phyloP scores from a whole-genome alignment of 2,888 invertebrate genomes.

The Cephus rjabovi region DNA sequence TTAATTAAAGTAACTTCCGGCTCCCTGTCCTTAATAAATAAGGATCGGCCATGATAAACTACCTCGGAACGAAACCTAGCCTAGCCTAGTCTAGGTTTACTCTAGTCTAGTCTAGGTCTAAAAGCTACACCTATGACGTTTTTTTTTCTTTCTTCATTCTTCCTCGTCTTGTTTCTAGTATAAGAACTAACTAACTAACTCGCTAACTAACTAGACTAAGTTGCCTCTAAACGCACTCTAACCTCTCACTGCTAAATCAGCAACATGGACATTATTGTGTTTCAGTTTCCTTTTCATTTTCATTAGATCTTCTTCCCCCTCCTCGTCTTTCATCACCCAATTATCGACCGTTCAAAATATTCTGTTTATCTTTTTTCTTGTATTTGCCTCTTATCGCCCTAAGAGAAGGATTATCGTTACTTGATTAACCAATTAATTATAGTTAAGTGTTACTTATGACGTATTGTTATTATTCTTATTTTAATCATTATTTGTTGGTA shows the following conservation, averaged over 20 bases:
- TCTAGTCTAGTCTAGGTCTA: slow-evolving; percentile 34
- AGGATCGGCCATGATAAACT: slow-evolving; percentile 49
- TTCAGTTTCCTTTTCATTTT: slow-evolving; percentile 18
- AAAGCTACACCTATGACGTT: slow-evolving; percentile 38
- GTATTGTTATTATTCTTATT: slow-evolving; percentile 2
- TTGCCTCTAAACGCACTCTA: slow-evolving; percentile 42
- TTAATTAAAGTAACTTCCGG: slow-evolving; percentile 15
- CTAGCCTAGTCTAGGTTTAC: slow-evolving; percentile 10
- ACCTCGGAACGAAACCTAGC: slow-evolving; percentile 44
- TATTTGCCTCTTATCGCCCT: slow-evolving; percentile 34
- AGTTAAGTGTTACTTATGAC: background rate
- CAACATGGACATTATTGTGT: slow-evolving; percentile 56
- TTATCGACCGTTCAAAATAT: slow-evolving; percentile 38
- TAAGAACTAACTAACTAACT: slow-evolving; percentile 27
- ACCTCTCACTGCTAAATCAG: slow-evolving; percentile 46
- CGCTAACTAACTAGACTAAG: slow-evolving; percentile 13
- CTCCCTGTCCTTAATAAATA: slow-evolving; percentile 31
- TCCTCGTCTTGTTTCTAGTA: background rate
- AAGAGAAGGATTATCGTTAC: slow-evolving; percentile 27
- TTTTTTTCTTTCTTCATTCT: slow-evolving; percentile 14
- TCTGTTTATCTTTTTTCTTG: slow-evolving; percentile 22
- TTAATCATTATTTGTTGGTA: slow-evolving; percentile 9
- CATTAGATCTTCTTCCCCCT: slow-evolving; percentile 9
- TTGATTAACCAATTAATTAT: background rate
- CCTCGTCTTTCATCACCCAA: slow-evolving; percentile 11